A percentile compares a stretch with the other conserved stretches of the same genome.
These are phyloP conservation scores for Semicossyphus pulcher DNA, from an alignment of 2,113 vertebrate genomes.

Conservation along the genomic window DNA sequence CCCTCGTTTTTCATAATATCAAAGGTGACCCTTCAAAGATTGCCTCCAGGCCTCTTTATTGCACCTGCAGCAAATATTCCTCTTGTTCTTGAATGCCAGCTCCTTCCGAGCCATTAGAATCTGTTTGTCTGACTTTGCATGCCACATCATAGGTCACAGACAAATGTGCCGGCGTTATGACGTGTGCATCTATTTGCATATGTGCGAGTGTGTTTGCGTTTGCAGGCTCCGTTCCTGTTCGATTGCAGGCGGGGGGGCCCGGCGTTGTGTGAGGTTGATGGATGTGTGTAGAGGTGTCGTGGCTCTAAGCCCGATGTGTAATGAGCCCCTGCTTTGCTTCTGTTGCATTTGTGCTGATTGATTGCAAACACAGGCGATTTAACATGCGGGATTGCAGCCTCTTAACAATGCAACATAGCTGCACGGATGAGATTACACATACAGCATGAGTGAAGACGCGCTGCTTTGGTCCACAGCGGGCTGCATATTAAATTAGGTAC, in stretches of 20 bases:
- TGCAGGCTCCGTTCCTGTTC: slow-evolving; percentile 30
- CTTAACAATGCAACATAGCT: slow-evolving; percentile 62
- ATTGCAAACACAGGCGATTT: slow-evolving; percentile 75
- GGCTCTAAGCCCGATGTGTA: slow-evolving; percentile 71
- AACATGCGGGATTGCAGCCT: slow-evolving; percentile 56
- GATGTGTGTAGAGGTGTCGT: slow-evolving; percentile 61
- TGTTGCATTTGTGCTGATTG: slow-evolving; percentile 75
- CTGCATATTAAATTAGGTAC: slow-evolving; percentile 42
- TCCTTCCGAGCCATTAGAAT: slow-evolving; percentile 28
- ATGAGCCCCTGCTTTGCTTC: slow-evolving; percentile 74
- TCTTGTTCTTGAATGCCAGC: slow-evolving; percentile 47
- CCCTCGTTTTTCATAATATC: slow-evolving; percentile 63
- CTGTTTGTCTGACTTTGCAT: slow-evolving; percentile 63
- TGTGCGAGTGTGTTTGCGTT: slow-evolving; percentile 30
- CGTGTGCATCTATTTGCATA: slow-evolving; percentile 11
- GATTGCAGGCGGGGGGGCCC: slow-evolving; percentile 2
- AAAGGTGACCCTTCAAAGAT: slow-evolving; percentile 70
- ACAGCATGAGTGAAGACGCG: slow-evolving; percentile 17
- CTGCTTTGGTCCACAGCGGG: slow-evolving; percentile 31
- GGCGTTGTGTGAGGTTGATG: slow-evolving; percentile 64
- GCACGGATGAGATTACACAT: slow-evolving; percentile 46
- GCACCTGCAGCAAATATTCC: slow-evolving; percentile 46
- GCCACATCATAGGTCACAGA: slow-evolving; percentile 49
- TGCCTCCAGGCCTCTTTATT: slow-evolving; percentile 45
- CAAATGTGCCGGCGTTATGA: not conserved